Evolutionary conservation across 37 sponge, comb jelly and placozoan species (phyloP).

Genomic region (Theonella swinhoei): DNA sequence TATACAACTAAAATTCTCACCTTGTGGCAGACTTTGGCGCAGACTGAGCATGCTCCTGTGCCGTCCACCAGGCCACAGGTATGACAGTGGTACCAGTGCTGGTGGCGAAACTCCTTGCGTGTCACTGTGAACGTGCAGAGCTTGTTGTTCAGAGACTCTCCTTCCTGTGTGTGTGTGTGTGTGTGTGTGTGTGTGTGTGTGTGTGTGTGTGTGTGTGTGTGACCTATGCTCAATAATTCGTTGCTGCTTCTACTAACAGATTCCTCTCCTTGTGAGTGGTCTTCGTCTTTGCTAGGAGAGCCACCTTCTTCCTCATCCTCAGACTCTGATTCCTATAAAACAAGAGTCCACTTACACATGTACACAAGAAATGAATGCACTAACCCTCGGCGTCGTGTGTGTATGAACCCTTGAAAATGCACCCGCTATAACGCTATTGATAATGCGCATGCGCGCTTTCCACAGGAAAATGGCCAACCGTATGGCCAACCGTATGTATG

Average conservation of each 20-base stretch:
- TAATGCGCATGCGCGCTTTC: too few relatives aligned
- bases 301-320: slow-evolving; percentile 9
- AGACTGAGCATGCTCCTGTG: slow-evolving; percentile 78
- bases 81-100: slow-evolving; percentile 96
- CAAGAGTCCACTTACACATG: too few relatives aligned
- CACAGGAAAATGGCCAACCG: too few relatives aligned
- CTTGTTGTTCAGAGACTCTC: slow-evolving; percentile 71
- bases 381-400: too few relatives aligned
- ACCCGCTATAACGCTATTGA: too few relatives aligned
- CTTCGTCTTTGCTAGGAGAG: slow-evolving; percentile 23
- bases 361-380: too few relatives aligned
- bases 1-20: slow-evolving; percentile 7
- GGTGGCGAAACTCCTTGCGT: slow-evolving; percentile 69
- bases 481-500: too few relatives aligned
- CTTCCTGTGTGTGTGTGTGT: slow-evolving; percentile 59
- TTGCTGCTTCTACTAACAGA: too few relatives aligned
- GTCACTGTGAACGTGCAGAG: slow-evolving; percentile 88
- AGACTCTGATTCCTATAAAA: slow-evolving; percentile 36
- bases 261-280: slow-evolving; percentile 29
- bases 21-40: slow-evolving; percentile 96
- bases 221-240: too few relatives aligned
- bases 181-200: not conserved
- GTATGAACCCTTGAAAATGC: too few relatives aligned
- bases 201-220: not conserved
- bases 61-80: slow-evolving; percentile 82